phyloP scores from a whole-genome alignment of 1,140 invertebrate genomes.

The Drosophila pruinosa region DNA sequence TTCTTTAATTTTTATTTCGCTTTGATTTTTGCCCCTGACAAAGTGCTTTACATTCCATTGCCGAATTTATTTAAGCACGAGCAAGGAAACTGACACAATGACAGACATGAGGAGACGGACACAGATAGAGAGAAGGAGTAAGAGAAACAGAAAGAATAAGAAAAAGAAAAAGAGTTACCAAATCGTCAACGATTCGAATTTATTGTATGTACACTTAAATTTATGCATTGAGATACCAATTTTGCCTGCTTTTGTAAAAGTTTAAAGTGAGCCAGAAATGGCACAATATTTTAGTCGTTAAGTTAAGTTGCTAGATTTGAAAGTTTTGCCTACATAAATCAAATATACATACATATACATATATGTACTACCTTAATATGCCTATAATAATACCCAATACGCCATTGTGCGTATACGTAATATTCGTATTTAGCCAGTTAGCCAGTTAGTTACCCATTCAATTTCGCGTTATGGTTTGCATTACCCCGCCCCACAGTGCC shows the following conservation, averaged over 20 bases:
- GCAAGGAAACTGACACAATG: not conserved
- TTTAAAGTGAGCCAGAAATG: conserved; percentile 28
- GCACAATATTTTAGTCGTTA: conserved; percentile 46
- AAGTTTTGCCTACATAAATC: conserved; percentile 60
- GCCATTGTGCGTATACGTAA: conserved; percentile 3
- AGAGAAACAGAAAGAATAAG: not conserved
- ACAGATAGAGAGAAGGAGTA: not conserved
- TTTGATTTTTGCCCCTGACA: conserved; percentile 20
- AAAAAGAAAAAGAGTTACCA: conserved; percentile 33
- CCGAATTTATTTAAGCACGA: not conserved
- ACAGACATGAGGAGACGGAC: not conserved
- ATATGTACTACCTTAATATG: conserved; percentile 5
- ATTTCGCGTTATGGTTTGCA: conserved; percentile 57
- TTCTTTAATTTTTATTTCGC: conserved; percentile 16
- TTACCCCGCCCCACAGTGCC: conserved; percentile 64
- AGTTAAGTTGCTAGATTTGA: conserved; percentile 70
- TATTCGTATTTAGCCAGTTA: conserved; percentile 8
- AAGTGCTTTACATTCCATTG: conserved; percentile 27
- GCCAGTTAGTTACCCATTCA: conserved; percentile 33
- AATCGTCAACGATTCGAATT: conserved; percentile 71
- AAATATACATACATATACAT: conserved; percentile 51
- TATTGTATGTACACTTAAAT: conserved; percentile 56
- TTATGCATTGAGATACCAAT: conserved; percentile 56
- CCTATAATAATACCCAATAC: not conserved
- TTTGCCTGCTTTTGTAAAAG: conserved; percentile 69